These are phyloP conservation scores for Tragopan temminckii DNA, from an alignment of 2,797 vertebrate genomes.

Conservation along the genomic window DNA sequence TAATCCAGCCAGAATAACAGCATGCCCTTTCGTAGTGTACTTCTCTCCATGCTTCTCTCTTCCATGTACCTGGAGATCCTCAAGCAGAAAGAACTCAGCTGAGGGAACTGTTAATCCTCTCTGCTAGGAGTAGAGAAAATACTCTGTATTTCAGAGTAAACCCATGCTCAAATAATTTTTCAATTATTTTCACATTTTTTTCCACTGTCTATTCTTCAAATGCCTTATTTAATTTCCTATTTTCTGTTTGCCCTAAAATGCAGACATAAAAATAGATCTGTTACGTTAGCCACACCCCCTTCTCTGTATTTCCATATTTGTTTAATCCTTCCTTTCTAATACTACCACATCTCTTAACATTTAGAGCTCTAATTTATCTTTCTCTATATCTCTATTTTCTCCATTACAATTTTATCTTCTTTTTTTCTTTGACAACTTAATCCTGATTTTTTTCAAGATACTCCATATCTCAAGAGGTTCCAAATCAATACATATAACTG, in stretches of 20 bases:
- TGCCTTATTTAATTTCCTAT: neutral
- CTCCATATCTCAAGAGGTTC: neutral
- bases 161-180: neutral
- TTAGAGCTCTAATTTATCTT: neutral
- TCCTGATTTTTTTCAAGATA: neutral
- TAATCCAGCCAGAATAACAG: neutral
- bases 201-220: neutral
- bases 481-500: neutral
- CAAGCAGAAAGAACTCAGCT: neutral
- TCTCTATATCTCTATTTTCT: neutral
- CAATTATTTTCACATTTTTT: neutral
- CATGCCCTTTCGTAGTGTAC: neutral
- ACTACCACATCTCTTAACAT: neutral
- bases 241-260: neutral
- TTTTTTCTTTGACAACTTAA: neutral
- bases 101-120: neutral
- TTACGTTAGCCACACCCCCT: neutral
- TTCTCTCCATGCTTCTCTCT: neutral
- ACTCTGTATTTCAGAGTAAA: neutral
- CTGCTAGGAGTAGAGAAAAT: neutral
- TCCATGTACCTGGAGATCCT: neutral
- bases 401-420: neutral
- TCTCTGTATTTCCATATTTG: neutral
- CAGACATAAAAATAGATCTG: neutral
- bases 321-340: constrained; percentile 37